A percentile compares a stretch with the other conserved stretches of the same genome.
Evolutionary conservation across 2,797 vertebrate genomes (phyloP).

Genomic region (Orientallactaga sibirica): DNA sequence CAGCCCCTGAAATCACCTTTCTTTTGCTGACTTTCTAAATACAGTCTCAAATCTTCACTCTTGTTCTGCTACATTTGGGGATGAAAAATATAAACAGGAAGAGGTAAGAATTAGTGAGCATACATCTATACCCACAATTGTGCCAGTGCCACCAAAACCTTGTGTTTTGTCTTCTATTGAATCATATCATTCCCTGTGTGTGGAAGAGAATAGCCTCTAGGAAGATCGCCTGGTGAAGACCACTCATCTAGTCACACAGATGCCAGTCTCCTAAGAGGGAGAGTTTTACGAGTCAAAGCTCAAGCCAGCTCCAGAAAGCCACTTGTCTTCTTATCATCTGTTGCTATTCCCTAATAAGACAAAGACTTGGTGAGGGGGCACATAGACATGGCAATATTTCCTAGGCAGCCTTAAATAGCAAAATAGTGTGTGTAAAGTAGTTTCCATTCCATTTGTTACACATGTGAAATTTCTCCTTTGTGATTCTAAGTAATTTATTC

Average conservation of each 20-base stretch:
- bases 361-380: neutral
- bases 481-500: constrained; percentile 53
- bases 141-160: neutral
- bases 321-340: neutral
- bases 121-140: neutral
- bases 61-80: constrained; percentile 31
- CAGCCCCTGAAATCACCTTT: neutral
- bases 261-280: neutral
- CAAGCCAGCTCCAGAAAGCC: neutral
- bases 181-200: constrained; percentile 7
- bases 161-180: neutral
- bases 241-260: neutral
- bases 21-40: neutral
- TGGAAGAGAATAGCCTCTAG: neutral
- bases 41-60: constrained; percentile 4
- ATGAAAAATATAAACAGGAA: neutral
- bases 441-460: constrained; percentile 52
- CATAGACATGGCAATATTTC: neutral
- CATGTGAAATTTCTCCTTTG: constrained; percentile 52
- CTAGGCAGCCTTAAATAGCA: neutral
- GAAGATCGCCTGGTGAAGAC: neutral
- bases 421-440: neutral
- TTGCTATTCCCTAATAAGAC: neutral
- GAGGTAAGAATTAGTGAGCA: neutral
- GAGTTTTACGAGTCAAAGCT: neutral